These are phyloP conservation scores for Heterotis niloticus DNA, from an alignment of 2,113 vertebrate species.

Conservation along the genomic window DNA sequence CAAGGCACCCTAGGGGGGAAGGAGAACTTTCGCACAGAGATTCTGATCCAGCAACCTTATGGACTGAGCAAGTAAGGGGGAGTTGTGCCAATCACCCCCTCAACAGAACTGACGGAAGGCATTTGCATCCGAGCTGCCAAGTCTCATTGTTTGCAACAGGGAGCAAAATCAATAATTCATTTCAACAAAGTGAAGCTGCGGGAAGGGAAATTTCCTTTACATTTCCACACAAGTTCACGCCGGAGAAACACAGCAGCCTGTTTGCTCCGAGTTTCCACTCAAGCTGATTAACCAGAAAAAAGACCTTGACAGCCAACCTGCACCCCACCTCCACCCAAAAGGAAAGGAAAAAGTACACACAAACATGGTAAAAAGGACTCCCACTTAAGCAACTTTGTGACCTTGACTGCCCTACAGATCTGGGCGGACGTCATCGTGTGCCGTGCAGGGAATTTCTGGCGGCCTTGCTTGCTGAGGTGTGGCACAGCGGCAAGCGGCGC, in stretches of 20 bases:
- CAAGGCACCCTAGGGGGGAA: too few relatives aligned
- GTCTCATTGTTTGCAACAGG: constrained; percentile 37
- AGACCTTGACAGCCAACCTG: background rate
- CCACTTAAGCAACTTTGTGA: background rate
- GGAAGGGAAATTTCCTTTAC: constrained; percentile 5
- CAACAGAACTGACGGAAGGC: constrained; percentile 18
- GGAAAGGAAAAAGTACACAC: too few relatives aligned
- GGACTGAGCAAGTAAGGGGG: constrained; percentile 27
- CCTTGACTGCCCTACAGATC: constrained; percentile 9
- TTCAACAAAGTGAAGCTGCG: constrained; percentile 37
- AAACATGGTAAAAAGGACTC: too few relatives aligned
- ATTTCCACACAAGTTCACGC: background rate
- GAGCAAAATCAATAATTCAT: constrained; percentile 60
- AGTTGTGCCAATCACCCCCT: constrained; percentile 38
- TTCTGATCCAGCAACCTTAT: too few relatives aligned
- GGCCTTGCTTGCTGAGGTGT: background rate
- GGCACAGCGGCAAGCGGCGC: background rate
- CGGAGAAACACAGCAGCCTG: background rate
- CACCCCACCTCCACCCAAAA: too few relatives aligned
- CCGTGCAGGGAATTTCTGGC: constrained; percentile 2
- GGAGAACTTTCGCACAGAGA: too few relatives aligned
- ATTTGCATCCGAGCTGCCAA: constrained; percentile 40
- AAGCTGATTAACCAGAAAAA: background rate
- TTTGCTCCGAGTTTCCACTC: background rate
- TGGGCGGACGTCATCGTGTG: background rate